phyloP scores from a whole-genome alignment of 1,140 invertebrate species.

The Helicorthomorpha holstii region DNA sequence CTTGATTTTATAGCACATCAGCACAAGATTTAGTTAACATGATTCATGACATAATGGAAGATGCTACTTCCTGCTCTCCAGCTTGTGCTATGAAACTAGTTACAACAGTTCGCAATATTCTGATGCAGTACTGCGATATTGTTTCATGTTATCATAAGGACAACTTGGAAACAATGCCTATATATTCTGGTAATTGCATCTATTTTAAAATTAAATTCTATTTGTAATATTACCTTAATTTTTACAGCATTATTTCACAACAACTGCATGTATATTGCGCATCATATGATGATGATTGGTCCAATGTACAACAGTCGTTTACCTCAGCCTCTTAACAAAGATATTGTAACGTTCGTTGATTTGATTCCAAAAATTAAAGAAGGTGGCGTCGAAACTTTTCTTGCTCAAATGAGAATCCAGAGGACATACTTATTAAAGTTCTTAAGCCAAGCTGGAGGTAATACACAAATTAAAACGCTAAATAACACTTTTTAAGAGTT shows the following conservation, averaged over 20 bases:
- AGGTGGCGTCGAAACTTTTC: slow-evolving; percentile 45
- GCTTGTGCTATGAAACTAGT: slow-evolving; percentile 43
- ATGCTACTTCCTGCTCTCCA: slow-evolving; percentile 41
- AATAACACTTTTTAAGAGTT: neutral
- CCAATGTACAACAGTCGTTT: slow-evolving; percentile 34
- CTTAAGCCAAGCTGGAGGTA: slow-evolving; percentile 20
- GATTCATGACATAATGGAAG: slow-evolving; percentile 49
- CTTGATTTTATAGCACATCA: slow-evolving; percentile 20
- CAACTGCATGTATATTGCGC: slow-evolving; percentile 74
- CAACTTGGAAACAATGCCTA: slow-evolving; percentile 58
- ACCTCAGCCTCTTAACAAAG: slow-evolving; percentile 19
- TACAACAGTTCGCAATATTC: slow-evolving; percentile 48
- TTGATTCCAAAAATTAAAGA: slow-evolving; percentile 42
- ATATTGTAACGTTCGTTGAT: slow-evolving; percentile 35
- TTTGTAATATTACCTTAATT: slow-evolving; percentile 10
- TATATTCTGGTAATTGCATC: slow-evolving; percentile 49
- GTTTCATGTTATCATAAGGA: slow-evolving; percentile 60
- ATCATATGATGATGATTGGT: slow-evolving; percentile 47
- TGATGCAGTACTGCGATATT: slow-evolving; percentile 57
- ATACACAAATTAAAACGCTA: neutral
- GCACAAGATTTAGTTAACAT: slow-evolving; percentile 42
- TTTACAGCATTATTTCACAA: slow-evolving; percentile 72
- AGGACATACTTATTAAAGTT: slow-evolving; percentile 50
- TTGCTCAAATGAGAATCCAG: slow-evolving; percentile 52
- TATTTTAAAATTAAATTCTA: slow-evolving; percentile 8